A percentile compares a stretch with the other conserved stretches of the same genome.
Conservation (phyloP, 2,888 invertebrate genomes). For the Mimachlamys varia region DNA sequence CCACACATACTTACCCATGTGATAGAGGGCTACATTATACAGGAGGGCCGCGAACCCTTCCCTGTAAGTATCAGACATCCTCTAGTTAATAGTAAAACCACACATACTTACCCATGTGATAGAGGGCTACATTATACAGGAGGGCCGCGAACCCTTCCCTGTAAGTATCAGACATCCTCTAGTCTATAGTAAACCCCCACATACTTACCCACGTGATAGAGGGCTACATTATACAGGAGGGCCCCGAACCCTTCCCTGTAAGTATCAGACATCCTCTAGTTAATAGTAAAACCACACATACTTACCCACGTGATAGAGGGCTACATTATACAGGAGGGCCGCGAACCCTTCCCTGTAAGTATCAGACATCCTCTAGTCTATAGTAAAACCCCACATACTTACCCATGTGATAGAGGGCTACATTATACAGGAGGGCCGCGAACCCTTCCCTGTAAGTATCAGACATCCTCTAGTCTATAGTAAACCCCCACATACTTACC, state of each 20-base stretch:
- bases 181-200: constrained; percentile 97
- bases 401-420: constrained; percentile 98
- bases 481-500: constrained; percentile 96
- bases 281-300: constrained; percentile 97
- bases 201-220: constrained; percentile 98
- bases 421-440: constrained; percentile 94
- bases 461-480: constrained; percentile 86
- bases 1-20: constrained; percentile 97
- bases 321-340: constrained; percentile 96
- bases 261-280: constrained; percentile 42
- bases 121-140: constrained; percentile 97
- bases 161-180: constrained; percentile 65
- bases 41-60: constrained; percentile 88
- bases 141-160: constrained; percentile 85
- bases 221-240: constrained; percentile 98
- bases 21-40: constrained; percentile 97
- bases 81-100: constrained; percentile 94
- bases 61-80: constrained; percentile 74
- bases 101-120: constrained; percentile 98
- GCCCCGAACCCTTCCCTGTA: constrained; percentile 83
- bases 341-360: constrained; percentile 82
- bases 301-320: constrained; percentile 98
- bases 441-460: constrained; percentile 81
- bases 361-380: constrained; percentile 81
- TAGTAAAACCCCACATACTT: constrained; percentile 96